Evolutionary conservation across 2,113 vertebrate species (phyloP).

Genomic region (Tonatia bakeri): DNA sequence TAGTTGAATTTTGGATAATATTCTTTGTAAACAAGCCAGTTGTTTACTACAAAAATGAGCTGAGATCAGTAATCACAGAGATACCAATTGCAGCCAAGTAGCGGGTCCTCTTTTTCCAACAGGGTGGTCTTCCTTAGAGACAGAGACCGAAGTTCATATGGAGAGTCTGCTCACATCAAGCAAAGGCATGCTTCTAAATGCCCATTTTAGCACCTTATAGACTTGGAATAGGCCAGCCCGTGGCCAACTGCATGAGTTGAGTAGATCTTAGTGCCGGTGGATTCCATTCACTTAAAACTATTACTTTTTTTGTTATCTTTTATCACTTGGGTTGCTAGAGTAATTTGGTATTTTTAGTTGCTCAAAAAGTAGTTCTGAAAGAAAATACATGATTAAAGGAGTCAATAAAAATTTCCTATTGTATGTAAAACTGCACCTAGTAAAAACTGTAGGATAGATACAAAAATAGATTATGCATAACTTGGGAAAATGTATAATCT

Average conservation of each 20-base stretch:
- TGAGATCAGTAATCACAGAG: background rate
- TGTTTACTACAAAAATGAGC: slow-evolving; percentile 38
- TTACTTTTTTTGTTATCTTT: background rate
- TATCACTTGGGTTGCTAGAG: background rate
- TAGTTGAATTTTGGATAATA: slow-evolving; percentile 50
- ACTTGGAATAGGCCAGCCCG: background rate
- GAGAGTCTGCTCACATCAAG: background rate
- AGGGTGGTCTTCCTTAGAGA: slow-evolving; percentile 29
- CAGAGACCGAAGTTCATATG: background rate
- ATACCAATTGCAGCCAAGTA: background rate
- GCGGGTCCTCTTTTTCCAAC: background rate
- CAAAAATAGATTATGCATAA: background rate
- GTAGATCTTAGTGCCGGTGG: background rate
- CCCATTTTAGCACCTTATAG: background rate
- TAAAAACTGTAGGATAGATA: background rate
- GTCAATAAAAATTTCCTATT: background rate
- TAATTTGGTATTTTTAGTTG: background rate
- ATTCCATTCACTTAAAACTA: background rate
- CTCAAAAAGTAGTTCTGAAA: background rate
- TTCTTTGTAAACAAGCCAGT: background rate
- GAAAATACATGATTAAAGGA: background rate
- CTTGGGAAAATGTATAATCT: background rate
- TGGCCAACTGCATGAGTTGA: background rate
- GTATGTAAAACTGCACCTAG: background rate
- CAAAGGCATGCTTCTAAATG: background rate